Percentiles rank a stretch among this genome's conserved stretches.
phyloP scores from a whole-genome alignment of 2,888 invertebrate genomes.

The Norana najaformis region DNA sequence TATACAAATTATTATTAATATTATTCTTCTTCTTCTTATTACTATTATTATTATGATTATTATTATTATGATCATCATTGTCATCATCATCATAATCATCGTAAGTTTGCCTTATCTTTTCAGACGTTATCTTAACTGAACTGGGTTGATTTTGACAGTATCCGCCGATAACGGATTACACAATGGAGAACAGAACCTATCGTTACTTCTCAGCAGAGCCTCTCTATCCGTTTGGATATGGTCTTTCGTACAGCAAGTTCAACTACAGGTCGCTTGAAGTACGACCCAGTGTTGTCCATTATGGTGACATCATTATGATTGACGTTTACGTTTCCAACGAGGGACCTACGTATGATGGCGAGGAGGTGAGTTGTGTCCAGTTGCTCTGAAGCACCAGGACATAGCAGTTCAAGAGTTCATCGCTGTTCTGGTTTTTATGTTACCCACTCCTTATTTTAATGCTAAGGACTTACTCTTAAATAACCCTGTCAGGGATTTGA shows the following conservation, averaged over 20 bases:
- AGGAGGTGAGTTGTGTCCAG: conserved; percentile 55
- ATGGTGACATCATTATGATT: conserved; percentile 45
- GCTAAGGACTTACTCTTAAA: too few relatives aligned
- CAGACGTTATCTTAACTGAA: not conserved
- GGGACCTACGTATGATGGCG: conserved; percentile 47
- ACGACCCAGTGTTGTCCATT: conserved; percentile 21
- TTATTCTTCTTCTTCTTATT: too few relatives aligned
- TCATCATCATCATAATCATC: too few relatives aligned
- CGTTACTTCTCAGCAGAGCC: conserved; percentile 52
- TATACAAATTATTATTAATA: too few relatives aligned
- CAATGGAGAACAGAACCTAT: conserved; percentile 56
- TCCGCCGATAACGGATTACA: conserved; percentile 46
- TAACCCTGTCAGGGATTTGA: too few relatives aligned
- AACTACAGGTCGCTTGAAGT: conserved; percentile 35
- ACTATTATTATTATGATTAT: too few relatives aligned
- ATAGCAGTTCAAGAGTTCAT: too few relatives aligned
- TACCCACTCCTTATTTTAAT: too few relatives aligned
- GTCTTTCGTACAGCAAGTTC: conserved; percentile 44
- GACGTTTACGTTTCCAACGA: conserved; percentile 47
- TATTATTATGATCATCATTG: too few relatives aligned
- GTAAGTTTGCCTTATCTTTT: not conserved
- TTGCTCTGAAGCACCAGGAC: too few relatives aligned
- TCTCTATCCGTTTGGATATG: conserved; percentile 48
- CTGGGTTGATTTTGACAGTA: conserved; percentile 38
- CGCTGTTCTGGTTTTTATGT: too few relatives aligned